phyloP scores from a whole-genome alignment of 2,888 invertebrate genomes.

The Erebia palarica region DNA sequence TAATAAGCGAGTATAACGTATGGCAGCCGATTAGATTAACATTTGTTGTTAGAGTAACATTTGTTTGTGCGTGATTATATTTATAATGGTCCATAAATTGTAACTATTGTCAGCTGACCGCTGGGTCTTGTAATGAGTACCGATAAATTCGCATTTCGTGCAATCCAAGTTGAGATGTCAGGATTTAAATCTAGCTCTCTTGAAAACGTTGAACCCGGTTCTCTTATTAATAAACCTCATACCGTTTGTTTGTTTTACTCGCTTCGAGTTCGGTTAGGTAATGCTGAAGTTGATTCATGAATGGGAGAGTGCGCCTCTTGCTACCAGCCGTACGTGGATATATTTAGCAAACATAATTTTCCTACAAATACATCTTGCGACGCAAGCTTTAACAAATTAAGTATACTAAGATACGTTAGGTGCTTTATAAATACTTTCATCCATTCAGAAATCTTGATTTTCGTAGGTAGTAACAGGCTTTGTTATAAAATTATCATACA shows the following conservation, averaged over 20 bases:
- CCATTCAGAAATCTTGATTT: not conserved
- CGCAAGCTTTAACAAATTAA: conserved; percentile 61
- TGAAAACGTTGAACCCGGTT: conserved; percentile 77
- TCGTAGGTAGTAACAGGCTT: not conserved
- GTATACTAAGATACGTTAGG: conserved; percentile 35
- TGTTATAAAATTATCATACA: too few species aligned
- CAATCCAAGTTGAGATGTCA: conserved; percentile 53
- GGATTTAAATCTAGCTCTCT: conserved; percentile 64
- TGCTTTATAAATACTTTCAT: conserved; percentile 26
- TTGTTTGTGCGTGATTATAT: conserved; percentile 45
- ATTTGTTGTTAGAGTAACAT: conserved; percentile 61
- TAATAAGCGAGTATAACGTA: conserved; percentile 64
- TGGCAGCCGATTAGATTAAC: conserved; percentile 64
- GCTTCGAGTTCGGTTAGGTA: conserved; percentile 72
- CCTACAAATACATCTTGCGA: conserved; percentile 71
- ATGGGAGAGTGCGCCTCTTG: conserved; percentile 67
- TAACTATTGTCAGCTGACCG: conserved; percentile 6
- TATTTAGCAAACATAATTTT: conserved; percentile 76
- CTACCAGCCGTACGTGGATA: conserved; percentile 61
- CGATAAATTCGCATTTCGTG: conserved; percentile 47
- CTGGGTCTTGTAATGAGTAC: conserved; percentile 12
- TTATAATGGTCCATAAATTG: conserved; percentile 22
- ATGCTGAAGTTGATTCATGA: conserved; percentile 81
- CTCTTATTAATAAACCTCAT: conserved; percentile 79
- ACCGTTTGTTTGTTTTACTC: conserved; percentile 75